phyloP scores from a whole-genome alignment of 2,113 vertebrate genomes.

The Mormyrus iriodes region DNA sequence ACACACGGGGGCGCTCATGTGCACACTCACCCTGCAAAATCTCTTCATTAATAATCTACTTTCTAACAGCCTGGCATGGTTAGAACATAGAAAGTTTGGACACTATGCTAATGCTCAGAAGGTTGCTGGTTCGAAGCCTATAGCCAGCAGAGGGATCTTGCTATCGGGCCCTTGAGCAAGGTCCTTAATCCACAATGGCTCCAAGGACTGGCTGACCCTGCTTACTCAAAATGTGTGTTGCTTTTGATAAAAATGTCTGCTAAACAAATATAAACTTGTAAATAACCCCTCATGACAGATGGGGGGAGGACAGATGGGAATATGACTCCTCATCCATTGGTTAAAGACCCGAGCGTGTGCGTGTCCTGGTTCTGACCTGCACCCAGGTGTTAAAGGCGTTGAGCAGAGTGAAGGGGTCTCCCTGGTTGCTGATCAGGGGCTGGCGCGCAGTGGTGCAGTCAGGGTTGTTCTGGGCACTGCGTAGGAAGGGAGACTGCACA shows the following conservation, averaged over 20 bases:
- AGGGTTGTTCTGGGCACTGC: slow-evolving; percentile 62
- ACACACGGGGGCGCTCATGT: background rate
- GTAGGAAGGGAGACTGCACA: slow-evolving; percentile 78
- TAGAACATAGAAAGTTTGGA: no score
- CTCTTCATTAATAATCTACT: background rate
- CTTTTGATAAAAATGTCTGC: background rate
- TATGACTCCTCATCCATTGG: background rate
- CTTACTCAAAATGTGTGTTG: background rate
- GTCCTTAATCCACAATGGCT: background rate
- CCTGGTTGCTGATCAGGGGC: slow-evolving; percentile 75
- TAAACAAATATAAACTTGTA: background rate
- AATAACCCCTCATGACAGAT: background rate
- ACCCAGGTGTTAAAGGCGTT: slow-evolving; percentile 85
- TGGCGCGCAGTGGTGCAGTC: slow-evolving; percentile 62
- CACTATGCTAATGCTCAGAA: background rate
- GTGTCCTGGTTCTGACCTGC: slow-evolving; percentile 60
- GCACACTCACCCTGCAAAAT: background rate
- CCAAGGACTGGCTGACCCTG: background rate
- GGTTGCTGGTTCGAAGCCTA: background rate
- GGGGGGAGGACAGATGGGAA: background rate
- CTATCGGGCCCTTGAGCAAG: background rate
- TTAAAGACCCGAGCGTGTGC: background rate
- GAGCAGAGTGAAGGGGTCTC: slow-evolving; percentile 83
- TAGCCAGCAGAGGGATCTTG: background rate
- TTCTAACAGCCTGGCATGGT: background rate